Evolutionary conservation across 2,797 vertebrate species (phyloP).

Genomic region (Peromyscus aztecus): DNA sequence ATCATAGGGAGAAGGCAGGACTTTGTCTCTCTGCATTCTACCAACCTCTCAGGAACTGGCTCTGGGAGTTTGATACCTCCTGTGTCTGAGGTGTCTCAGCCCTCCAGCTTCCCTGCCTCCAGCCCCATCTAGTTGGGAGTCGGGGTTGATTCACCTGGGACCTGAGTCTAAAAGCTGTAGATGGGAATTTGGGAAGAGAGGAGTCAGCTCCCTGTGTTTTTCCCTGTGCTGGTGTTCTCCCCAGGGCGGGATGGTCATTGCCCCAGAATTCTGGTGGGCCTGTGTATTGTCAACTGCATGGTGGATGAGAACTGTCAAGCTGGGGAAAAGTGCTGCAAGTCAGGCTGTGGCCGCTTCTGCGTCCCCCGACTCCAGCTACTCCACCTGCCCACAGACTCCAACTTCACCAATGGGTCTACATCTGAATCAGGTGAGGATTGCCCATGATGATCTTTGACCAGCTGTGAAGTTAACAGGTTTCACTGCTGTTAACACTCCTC

Average conservation of each 20-base stretch:
- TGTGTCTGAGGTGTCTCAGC: not conserved
- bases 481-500: not conserved
- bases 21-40: not conserved
- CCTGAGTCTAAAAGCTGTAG: not conserved
- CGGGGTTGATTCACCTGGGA: not conserved
- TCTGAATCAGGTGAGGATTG: slow-evolving; percentile 52
- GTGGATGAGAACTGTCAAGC: slow-evolving; percentile 61
- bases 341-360: slow-evolving; percentile 80
- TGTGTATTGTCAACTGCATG: slow-evolving; percentile 66
- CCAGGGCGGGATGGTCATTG: slow-evolving; percentile 64
- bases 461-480: not conserved
- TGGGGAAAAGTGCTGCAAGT: slow-evolving; percentile 74
- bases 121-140: not conserved
- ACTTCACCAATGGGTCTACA: not conserved
- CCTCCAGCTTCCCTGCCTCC: not conserved
- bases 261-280: slow-evolving; percentile 52
- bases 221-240: not conserved
- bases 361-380: accelerated
- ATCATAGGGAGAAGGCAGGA: accelerated
- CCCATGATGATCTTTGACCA: not conserved
- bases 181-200: not conserved
- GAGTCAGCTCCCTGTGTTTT: accelerated
- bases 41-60: not conserved
- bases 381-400: not conserved
- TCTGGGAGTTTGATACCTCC: no score